These are phyloP conservation scores for Lepus americanus DNA, from an alignment of 2,113 vertebrate species.

Conservation along the genomic window DNA sequence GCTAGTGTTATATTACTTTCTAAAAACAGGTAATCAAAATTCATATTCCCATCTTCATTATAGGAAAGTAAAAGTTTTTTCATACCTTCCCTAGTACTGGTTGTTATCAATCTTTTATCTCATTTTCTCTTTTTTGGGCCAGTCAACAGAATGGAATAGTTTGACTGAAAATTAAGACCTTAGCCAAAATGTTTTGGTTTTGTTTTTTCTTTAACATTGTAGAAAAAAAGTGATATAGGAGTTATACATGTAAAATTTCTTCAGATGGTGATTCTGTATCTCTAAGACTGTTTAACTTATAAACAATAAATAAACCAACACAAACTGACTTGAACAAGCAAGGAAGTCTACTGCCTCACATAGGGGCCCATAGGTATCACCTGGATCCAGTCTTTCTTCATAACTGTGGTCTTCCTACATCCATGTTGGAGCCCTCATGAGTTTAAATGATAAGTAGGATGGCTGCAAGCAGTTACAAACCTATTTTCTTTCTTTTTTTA, in stretches of 20 bases:
- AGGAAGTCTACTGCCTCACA: not conserved
- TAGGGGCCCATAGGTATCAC: not conserved
- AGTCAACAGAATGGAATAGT: not conserved
- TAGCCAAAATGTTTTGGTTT: not conserved
- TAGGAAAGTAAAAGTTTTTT: not conserved
- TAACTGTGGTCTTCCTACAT: not conserved
- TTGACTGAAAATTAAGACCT: not conserved
- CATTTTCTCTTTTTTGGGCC: not conserved
- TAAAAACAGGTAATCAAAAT: not conserved
- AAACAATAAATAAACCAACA: conserved; percentile 20
- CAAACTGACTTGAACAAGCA: not conserved
- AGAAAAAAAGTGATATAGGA: not conserved
- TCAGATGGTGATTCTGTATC: not conserved
- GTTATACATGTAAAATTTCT: not conserved
- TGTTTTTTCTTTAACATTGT: not conserved
- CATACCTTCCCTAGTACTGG: not conserved
- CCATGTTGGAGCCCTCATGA: not conserved
- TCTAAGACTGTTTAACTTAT: not conserved
- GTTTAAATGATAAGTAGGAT: not conserved
- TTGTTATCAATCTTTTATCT: not conserved
- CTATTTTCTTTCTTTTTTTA: not conserved
- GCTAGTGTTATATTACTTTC: not conserved
- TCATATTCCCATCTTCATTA: not conserved
- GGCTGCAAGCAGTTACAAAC: not conserved
- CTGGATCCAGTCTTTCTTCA: not conserved